These are phyloP conservation scores for Gnathonemus echidnorhynchus DNA, from an alignment of 2,113 vertebrate genomes.

Conservation along the genomic window DNA sequence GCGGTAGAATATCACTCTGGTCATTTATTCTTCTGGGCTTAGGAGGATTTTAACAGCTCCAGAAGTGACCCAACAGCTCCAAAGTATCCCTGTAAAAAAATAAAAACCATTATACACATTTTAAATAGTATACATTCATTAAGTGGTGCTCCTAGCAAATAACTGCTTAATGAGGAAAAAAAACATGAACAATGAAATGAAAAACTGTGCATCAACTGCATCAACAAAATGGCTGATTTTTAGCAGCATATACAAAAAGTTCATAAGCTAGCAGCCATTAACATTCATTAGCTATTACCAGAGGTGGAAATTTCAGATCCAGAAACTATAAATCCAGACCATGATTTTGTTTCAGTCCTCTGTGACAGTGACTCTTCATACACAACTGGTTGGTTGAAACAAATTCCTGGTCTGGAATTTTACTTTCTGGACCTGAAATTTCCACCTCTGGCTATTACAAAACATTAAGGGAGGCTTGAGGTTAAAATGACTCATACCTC, in stretches of 20 bases:
- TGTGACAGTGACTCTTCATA: too few species aligned
- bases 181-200: not conserved
- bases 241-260: not conserved
- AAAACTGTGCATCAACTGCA: not conserved
- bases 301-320: too few species aligned
- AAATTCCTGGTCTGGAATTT: too few species aligned
- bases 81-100: conserved; percentile 70
- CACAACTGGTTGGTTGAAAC: too few species aligned
- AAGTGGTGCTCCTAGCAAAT: not conserved
- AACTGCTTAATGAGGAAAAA: not conserved
- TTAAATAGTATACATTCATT: not conserved
- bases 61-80: conserved; percentile 79
- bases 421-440: too few species aligned
- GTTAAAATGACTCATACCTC: conserved; percentile 57
- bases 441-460: not conserved
- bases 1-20: not conserved
- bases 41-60: conserved; percentile 70
- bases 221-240: not conserved
- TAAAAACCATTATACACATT: too few species aligned
- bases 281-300: not conserved
- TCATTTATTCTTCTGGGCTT: too few species aligned
- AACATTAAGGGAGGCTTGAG: not conserved
- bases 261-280: not conserved
- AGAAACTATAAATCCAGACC: too few species aligned
- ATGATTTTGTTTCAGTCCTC: too few species aligned